Evolutionary conservation across 1,140 invertebrate species (phyloP).

Genomic region (Holcopasites calliopsidis): DNA sequence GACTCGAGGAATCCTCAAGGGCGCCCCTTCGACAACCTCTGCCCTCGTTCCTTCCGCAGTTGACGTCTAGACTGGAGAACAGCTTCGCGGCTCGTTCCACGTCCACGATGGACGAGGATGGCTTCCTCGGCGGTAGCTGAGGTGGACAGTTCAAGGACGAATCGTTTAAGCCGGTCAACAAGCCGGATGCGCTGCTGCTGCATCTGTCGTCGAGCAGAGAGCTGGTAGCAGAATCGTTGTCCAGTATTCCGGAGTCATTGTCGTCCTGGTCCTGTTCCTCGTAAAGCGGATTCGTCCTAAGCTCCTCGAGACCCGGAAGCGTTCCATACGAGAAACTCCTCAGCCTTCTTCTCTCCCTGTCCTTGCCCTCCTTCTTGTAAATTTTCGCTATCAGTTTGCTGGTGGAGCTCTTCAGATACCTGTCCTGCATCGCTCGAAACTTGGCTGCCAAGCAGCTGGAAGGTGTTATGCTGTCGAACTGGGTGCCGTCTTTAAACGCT

Average conservation of each 20-base stretch:
- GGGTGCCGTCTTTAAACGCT: slow-evolving; percentile 51
- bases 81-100: slow-evolving; percentile 57
- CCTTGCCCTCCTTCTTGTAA: slow-evolving; percentile 81
- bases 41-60: slow-evolving; percentile 35
- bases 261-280: slow-evolving; percentile 84
- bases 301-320: slow-evolving; percentile 86
- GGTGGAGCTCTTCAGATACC: slow-evolving; percentile 84
- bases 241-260: slow-evolving; percentile 87
- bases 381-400: slow-evolving; percentile 85
- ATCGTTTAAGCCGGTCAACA: slow-evolving; percentile 74
- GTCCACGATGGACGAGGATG: slow-evolving; percentile 47
- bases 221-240: slow-evolving; percentile 85
- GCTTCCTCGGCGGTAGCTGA: slow-evolving; percentile 67
- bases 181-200: slow-evolving; percentile 82
- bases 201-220: slow-evolving; percentile 84
- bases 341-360: slow-evolving; percentile 82
- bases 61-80: slow-evolving; percentile 46
- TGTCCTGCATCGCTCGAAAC: slow-evolving; percentile 85
- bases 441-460: slow-evolving; percentile 84
- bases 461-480: slow-evolving; percentile 78
- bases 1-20: slow-evolving; percentile 9
- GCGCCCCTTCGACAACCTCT: slow-evolving; percentile 15
- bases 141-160: slow-evolving; percentile 67
- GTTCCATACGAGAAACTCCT: slow-evolving; percentile 89
- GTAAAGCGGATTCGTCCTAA: slow-evolving; percentile 83